Evolutionary conservation across 1,140 invertebrate species (phyloP).

Genomic region (Conus ventricosus): DNA sequence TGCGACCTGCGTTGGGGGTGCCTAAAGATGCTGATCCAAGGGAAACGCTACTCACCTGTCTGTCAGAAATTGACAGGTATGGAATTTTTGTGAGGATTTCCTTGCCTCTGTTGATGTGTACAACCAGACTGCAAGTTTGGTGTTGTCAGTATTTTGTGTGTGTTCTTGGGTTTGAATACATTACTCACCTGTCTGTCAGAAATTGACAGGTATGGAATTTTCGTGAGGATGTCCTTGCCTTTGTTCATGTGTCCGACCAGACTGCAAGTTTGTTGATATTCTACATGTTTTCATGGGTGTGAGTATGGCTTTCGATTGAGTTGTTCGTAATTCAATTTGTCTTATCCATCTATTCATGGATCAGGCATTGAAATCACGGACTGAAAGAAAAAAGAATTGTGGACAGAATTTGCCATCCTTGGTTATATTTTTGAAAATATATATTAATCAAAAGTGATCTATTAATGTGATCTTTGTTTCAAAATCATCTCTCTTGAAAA

Average conservation of each 20-base stretch:
- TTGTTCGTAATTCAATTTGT: not conserved
- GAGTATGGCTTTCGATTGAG: not conserved
- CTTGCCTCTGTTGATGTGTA: not conserved
- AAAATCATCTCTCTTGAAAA: too few species aligned
- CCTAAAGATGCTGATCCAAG: constrained; percentile 49
- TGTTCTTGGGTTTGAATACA: constrained; percentile 21
- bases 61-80: constrained; percentile 53
- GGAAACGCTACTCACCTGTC: constrained; percentile 44
- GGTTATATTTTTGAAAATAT: too few species aligned
- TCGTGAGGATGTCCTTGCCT: not conserved
- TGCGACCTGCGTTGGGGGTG: constrained; percentile 63
- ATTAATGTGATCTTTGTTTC: too few species aligned
- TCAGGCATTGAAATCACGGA: too few species aligned
- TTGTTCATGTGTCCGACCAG: not conserved
- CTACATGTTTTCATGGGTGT: not conserved
- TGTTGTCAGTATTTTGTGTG: not conserved
- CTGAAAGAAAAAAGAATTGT: too few species aligned
- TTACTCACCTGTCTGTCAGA: constrained; percentile 48
- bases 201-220: constrained; percentile 44
- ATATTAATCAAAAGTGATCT: too few species aligned
- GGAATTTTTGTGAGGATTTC: too few species aligned
- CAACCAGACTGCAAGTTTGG: not conserved
- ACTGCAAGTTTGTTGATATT: not conserved
- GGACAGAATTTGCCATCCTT: too few species aligned
- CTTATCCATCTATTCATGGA: too few species aligned